Percentiles rank a stretch among this genome's conserved stretches.
Conservation (phyloP, 2,888 invertebrate species). For the Eilema caniola region DNA sequence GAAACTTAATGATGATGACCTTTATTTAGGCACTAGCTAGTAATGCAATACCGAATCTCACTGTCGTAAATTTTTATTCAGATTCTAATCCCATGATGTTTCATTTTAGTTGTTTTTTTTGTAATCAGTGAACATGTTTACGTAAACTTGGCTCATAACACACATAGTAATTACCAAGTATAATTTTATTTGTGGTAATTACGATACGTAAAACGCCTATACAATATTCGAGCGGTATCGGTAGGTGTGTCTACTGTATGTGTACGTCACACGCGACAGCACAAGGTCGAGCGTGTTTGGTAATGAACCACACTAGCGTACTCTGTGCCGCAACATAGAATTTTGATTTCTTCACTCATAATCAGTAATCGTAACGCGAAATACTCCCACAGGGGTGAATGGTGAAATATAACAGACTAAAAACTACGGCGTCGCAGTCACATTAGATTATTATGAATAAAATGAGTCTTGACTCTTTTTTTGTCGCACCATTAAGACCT, state of each 20-base stretch:
- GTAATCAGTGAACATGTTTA: neutral
- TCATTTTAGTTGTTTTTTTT: neutral
- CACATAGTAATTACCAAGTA: neutral
- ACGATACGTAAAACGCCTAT: constrained; percentile 1
- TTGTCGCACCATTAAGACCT: too few relatives aligned
- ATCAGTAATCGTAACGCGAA: constrained; percentile 1
- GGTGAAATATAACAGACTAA: neutral
- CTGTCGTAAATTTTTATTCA: neutral
- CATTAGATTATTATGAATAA: neutral
- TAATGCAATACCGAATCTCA: neutral
- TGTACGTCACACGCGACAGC: constrained; percentile 31
- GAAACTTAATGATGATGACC: too few relatives aligned
- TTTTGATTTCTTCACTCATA: constrained; percentile 8
- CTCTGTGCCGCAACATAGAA: constrained; percentile 6
- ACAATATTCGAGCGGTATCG: neutral
- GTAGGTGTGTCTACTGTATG: constrained; percentile 52
- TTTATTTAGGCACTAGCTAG: too few relatives aligned
- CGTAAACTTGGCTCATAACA: neutral
- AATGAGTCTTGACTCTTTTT: too few relatives aligned
- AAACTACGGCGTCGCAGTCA: neutral
- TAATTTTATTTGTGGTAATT: too few relatives aligned
- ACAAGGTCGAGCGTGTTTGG: constrained; percentile 41
- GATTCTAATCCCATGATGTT: neutral
- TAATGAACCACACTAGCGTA: constrained; percentile 30
- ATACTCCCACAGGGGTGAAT: neutral